Evolutionary conservation across 2,888 invertebrate species (phyloP).

Genomic region (Lobophora halterata): DNA sequence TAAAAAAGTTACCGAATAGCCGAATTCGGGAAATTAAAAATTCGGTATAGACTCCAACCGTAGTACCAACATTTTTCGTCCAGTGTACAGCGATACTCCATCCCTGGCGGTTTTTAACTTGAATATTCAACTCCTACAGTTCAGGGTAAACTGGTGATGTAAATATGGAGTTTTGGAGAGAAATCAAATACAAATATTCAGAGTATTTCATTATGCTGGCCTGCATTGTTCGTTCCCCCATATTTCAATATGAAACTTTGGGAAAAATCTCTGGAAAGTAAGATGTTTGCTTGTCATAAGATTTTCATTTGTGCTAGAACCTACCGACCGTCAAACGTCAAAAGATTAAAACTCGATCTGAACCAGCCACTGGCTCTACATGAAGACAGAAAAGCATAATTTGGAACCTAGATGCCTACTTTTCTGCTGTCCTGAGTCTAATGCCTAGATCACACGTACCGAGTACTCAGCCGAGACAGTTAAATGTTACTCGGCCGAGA

Average conservation of each 20-base stretch:
- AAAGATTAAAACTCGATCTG: too few relatives aligned
- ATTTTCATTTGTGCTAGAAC: too few relatives aligned
- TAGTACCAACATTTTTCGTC: slow-evolving; percentile 27
- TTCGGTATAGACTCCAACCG: slow-evolving; percentile 20
- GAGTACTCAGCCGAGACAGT: too few relatives aligned
- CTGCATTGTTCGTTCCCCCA: slow-evolving; percentile 55
- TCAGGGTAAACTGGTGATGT: slow-evolving; percentile 41
- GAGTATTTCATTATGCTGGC: slow-evolving; percentile 69
- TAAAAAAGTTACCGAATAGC: slow-evolving; percentile 31
- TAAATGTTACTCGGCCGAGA: too few relatives aligned
- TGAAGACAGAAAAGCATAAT: too few relatives aligned
- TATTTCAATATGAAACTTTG: slow-evolving; percentile 48
- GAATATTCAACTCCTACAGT: slow-evolving; percentile 17
- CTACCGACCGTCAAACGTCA: too few relatives aligned
- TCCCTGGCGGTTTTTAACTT: slow-evolving; percentile 2
- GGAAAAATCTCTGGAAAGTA: slow-evolving; percentile 19
- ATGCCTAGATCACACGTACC: too few relatives aligned
- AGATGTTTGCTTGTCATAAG: slow-evolving; percentile 14
- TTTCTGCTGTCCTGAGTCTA: too few relatives aligned
- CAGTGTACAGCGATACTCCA: slow-evolving; percentile 34
- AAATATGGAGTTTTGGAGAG: slow-evolving; percentile 43
- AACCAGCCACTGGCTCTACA: too few relatives aligned
- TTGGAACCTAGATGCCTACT: too few relatives aligned
- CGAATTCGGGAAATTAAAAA: slow-evolving; percentile 35
- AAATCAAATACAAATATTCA: slow-evolving; percentile 72